phyloP scores from a whole-genome alignment of 1,140 invertebrate species.

The Amyelois transitella region DNA sequence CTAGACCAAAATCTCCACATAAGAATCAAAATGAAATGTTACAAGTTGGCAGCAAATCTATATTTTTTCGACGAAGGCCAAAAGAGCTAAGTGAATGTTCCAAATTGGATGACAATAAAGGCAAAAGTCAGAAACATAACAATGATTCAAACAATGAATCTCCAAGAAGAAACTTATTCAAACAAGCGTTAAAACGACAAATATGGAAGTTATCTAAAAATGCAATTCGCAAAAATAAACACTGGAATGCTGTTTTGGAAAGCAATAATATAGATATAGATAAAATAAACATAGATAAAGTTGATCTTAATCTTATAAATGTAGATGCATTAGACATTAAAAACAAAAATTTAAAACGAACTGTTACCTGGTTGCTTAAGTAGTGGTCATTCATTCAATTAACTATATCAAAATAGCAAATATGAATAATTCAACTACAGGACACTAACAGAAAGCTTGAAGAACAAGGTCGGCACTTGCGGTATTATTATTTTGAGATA shows the following conservation, averaged over 20 bases:
- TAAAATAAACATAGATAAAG: slow-evolving; percentile 10
- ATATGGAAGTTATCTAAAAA: background rate
- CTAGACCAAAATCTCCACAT: too few species aligned
- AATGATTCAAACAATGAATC: background rate
- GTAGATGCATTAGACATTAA: slow-evolving; percentile 14
- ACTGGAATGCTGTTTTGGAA: slow-evolving; percentile 7
- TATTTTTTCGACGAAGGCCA: too few species aligned
- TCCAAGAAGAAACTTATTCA: background rate
- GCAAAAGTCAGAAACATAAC: background rate
- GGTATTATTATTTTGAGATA: too few species aligned
- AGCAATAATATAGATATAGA: slow-evolving; percentile 12
- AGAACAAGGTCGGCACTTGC: too few species aligned
- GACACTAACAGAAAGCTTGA: too few species aligned
- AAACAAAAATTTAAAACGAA: slow-evolving; percentile 12
- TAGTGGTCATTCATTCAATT: too few species aligned
- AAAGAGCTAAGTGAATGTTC: too few species aligned
- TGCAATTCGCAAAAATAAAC: background rate
- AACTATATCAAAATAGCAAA: too few species aligned
- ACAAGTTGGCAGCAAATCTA: too few species aligned
- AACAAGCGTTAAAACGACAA: background rate
- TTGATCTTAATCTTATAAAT: slow-evolving; percentile 13
- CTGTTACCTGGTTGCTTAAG: slow-evolving; percentile 13
- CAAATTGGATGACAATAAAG: background rate
- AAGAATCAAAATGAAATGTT: too few species aligned
- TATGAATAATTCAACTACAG: too few species aligned